phyloP scores from a whole-genome alignment of 2,797 vertebrate genomes.

The Pangasius sanitwongsei region DNA sequence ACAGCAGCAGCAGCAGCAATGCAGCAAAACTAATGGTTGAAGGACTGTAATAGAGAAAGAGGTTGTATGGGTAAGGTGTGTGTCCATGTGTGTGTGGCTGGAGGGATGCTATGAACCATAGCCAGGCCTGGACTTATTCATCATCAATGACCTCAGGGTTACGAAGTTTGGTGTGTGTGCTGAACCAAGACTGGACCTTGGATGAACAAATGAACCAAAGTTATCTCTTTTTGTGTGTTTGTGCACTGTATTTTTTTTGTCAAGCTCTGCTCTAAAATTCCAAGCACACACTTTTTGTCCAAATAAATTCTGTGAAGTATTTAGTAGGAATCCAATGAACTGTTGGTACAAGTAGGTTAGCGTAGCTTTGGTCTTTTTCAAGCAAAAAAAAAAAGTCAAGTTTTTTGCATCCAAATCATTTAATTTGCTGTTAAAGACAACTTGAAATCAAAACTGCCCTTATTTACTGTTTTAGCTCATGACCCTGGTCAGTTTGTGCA shows the following conservation, averaged over 20 bases:
- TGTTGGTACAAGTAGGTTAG: neutral
- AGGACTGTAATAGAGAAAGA: conserved; percentile 21
- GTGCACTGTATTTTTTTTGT: neutral
- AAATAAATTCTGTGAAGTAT: neutral
- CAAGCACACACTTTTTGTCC: neutral
- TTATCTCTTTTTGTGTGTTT: neutral
- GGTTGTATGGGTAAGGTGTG: conserved; percentile 17
- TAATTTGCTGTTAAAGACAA: neutral
- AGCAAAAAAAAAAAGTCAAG: neutral
- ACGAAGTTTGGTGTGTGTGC: conserved; percentile 21
- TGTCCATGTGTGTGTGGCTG: conserved; percentile 10
- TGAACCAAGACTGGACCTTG: neutral
- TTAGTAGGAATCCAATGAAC: neutral
- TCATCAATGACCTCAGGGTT: conserved; percentile 32
- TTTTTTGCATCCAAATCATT: neutral
- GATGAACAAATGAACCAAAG: conserved; percentile 1
- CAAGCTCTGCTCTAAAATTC: neutral
- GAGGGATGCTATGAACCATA: conserved; percentile 37
- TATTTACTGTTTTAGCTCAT: conserved; percentile 11
- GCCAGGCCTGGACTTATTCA: conserved; percentile 22
- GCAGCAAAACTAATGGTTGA: neutral
- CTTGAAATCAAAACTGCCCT: neutral
- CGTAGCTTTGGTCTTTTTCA: neutral
- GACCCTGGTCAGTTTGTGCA: neutral
- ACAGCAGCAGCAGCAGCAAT: neutral